These are phyloP conservation scores for Iselma pallidipennis DNA, from an alignment of 2,888 invertebrate species.

Conservation along the genomic window DNA sequence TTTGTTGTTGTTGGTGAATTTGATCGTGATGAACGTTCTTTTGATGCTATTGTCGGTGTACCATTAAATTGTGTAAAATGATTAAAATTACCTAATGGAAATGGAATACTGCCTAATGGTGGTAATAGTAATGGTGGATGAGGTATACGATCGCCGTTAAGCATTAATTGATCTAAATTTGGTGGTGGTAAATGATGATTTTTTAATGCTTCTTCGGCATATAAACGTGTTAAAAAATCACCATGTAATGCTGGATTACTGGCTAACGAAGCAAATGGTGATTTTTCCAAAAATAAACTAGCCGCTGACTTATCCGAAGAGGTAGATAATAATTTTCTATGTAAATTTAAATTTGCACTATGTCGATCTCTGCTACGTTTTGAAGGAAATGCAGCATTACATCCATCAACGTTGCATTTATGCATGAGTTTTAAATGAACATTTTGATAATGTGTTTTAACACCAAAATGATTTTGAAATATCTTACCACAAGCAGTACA, in stretches of 20 bases:
- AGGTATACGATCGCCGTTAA: conserved; percentile 59
- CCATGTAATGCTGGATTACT: conserved; percentile 72
- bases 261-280: conserved; percentile 61
- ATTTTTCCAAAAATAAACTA: conserved; percentile 56
- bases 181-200: conserved; percentile 58
- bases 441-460: conserved; percentile 95
- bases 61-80: conserved; percentile 57
- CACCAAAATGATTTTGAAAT: conserved; percentile 90
- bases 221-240: conserved; percentile 77
- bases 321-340: conserved; percentile 84
- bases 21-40: conserved; percentile 59
- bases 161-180: conserved; percentile 56
- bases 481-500: conserved; percentile 92
- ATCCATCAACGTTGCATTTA: conserved; percentile 92
- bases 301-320: conserved; percentile 59
- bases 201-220: conserved; percentile 72
- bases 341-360: conserved; percentile 87
- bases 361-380: conserved; percentile 91
- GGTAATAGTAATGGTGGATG: conserved; percentile 65
- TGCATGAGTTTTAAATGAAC: conserved; percentile 95
- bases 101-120: conserved; percentile 61
- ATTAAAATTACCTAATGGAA: conserved; percentile 57
- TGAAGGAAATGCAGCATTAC: conserved; percentile 93
- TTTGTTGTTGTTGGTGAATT: conserved; percentile 60
- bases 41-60: conserved; percentile 42